Percentiles rank a stretch among this genome's conserved stretches.
phyloP scores from a whole-genome alignment of 2,888 invertebrate genomes.

The Mimumesa dahlbomi region DNA sequence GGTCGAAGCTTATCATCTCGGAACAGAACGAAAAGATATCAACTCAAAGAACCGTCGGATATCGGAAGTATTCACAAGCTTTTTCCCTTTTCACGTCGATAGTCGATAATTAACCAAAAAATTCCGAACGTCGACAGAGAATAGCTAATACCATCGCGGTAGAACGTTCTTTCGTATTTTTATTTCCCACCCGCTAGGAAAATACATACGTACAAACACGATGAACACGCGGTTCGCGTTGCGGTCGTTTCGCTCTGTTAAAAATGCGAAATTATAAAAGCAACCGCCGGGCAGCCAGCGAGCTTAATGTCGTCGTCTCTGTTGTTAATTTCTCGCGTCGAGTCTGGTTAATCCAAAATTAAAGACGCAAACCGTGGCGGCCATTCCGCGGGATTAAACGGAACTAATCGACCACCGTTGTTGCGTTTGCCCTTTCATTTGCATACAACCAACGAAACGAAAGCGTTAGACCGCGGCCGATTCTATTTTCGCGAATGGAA shows the following conservation, averaged over 20 bases:
- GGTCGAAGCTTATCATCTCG: too few relatives aligned
- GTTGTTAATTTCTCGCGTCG: slow-evolving; percentile 14
- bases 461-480: background rate
- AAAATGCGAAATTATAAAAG: background rate
- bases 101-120: too few relatives aligned
- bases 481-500: too few relatives aligned
- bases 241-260: background rate
- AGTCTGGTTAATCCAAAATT: slow-evolving; percentile 21
- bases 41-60: too few relatives aligned
- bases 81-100: too few relatives aligned
- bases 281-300: background rate
- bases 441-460: slow-evolving; percentile 1
- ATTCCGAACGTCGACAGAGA: too few relatives aligned
- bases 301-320: background rate
- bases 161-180: too few relatives aligned
- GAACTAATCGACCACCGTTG: slow-evolving; percentile 4
- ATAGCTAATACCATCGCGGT: too few relatives aligned
- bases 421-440: background rate
- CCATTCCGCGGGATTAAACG: slow-evolving; percentile 23
- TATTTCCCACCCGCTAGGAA: too few relatives aligned
- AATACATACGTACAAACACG: background rate
- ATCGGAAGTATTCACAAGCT: too few relatives aligned
- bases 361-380: slow-evolving; percentile 19
- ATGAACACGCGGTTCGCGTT: background rate
- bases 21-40: too few relatives aligned